Conservation (phyloP, 2,888 invertebrate genomes). For the Sminthurides aquaticus region DNA sequence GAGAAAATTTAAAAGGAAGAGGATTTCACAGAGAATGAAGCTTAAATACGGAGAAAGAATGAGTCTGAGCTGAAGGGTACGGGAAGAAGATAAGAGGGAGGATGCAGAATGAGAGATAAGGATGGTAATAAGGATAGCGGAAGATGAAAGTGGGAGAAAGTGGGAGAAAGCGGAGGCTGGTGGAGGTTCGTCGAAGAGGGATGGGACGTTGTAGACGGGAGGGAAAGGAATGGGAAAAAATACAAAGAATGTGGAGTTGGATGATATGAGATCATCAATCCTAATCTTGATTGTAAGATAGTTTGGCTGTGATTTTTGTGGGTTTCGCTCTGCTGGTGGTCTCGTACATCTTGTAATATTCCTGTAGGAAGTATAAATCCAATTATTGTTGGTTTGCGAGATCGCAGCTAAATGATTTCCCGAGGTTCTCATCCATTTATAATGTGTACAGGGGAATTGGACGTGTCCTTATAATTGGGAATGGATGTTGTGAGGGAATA, state of each 20-base stretch:
- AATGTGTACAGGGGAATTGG: conserved; percentile 3
- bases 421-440: conserved; percentile 5
- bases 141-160: no score
- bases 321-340: not conserved
- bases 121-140: no score
- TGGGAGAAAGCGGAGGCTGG: not conserved
- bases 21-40: not conserved
- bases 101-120: not conserved
- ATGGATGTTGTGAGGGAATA: not conserved
- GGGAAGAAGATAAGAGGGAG: not conserved
- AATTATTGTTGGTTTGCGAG: not conserved
- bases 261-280: not conserved
- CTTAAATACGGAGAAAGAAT: not conserved
- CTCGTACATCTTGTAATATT: not conserved
- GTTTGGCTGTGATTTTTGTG: not conserved
- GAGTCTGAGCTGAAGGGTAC: not conserved
- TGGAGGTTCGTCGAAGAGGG: no score
- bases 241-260: not conserved
- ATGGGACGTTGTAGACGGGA: no score
- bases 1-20: not conserved
- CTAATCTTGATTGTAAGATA: not conserved
- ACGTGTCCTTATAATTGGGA: conserved; percentile 1
- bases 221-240: not conserved
- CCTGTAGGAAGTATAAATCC: not conserved
- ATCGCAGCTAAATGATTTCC: conserved; percentile 6